phyloP scores from a whole-genome alignment of 2,888 invertebrate genomes.

The Cantharis lateralis region DNA sequence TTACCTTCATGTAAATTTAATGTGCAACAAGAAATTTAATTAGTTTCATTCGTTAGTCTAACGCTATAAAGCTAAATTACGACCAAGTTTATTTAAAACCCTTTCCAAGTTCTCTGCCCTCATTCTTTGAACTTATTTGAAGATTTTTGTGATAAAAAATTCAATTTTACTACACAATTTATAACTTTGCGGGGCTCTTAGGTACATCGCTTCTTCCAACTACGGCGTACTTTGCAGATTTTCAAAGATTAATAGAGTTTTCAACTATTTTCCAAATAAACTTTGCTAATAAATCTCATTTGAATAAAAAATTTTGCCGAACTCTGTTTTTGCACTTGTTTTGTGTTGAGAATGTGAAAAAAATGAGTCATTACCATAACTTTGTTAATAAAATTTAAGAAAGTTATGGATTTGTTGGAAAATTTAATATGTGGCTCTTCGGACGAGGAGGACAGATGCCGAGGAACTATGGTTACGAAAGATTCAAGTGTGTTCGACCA shows the following conservation, averaged over 20 bases:
- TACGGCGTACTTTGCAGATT: conserved; percentile 9
- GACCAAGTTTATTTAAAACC: neutral
- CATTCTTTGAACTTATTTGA: neutral
- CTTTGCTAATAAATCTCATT: conserved; percentile 17
- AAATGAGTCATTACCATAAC: neutral
- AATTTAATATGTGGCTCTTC: neutral
- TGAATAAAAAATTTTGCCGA: neutral
- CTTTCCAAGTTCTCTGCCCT: neutral
- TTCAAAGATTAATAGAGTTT: conserved; percentile 25
- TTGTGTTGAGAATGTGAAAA: neutral
- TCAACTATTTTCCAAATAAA: conserved; percentile 20
- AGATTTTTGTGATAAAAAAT: neutral
- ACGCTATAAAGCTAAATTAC: neutral
- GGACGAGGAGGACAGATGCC: neutral
- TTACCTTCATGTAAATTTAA: neutral
- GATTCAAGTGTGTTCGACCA: too few species aligned
- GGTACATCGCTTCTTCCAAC: neutral
- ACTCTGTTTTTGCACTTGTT: neutral
- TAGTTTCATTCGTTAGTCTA: neutral
- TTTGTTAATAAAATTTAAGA: neutral
- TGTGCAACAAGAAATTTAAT: neutral
- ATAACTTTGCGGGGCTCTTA: neutral
- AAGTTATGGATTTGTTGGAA: neutral
- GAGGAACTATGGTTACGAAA: too few species aligned
- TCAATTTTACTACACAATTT: neutral